Evolutionary conservation across 1,140 invertebrate species (phyloP), one percentile per base, ranked within the genome.

Genomic region (Apis dorsata): DNA sequence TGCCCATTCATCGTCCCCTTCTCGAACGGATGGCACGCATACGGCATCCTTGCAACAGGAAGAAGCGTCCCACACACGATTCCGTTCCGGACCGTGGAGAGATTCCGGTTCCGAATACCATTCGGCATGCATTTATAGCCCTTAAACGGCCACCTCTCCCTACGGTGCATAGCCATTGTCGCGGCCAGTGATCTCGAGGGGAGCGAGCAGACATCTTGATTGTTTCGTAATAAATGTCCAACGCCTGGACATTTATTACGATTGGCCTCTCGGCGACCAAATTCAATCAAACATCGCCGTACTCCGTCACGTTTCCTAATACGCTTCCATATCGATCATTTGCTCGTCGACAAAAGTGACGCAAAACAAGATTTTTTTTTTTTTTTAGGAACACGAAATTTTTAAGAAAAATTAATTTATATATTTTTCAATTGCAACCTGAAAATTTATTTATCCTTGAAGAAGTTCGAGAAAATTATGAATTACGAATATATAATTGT

Each of bases 51-150:
- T 15, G 4, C n/a, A n/a, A 9, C 19, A 10, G 51, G 28, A 51
- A 70, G 77, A 79, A 83, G 55, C 62, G 82, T 74, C 57, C 69
- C 80, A 84, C 62, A 62, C 78, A 66, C 78, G 81, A 86, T 87
- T 86, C 79, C 60, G 71, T 86, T 63, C 85, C 70, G 60, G 57
- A 73, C 81, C 79, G 68, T 49, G 74, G 62, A 79, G 85, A 73
- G 85, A 77, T 86, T 87, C 85, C 86, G 85, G 59, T 87, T 87
- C 85, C 85, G 86, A 76, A 86, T 63, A 83, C 72, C 73, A 69
- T 82, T 82, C 74, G 68, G 73, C 70, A 70, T 78, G 70, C 85
- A 51, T 87, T 87, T 77, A 86, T 65, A 34, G 72, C 65, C 81
- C 72, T 84, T 80, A 80, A 84, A 86, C 66, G 57, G 55, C 57